These are phyloP conservation scores for Gorsachius magnificus DNA, from an alignment of 2,797 vertebrate species.

Conservation along the genomic window DNA sequence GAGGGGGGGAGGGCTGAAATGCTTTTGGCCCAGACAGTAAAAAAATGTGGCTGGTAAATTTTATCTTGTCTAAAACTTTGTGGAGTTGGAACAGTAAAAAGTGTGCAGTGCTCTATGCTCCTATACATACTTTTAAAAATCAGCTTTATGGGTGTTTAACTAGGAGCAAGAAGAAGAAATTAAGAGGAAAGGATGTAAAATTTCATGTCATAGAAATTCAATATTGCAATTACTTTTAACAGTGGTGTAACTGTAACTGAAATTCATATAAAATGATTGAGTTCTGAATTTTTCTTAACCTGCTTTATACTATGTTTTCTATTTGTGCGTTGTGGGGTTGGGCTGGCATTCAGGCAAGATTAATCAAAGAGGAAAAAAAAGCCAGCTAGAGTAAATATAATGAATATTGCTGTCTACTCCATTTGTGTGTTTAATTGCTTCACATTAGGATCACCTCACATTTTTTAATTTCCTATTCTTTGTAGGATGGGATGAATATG, in stretches of 20 bases:
- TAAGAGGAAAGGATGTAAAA: background rate
- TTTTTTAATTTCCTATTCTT: constrained; percentile 60
- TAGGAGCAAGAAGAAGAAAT: background rate
- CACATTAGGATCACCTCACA: background rate
- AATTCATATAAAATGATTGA: background rate
- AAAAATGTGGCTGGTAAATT: background rate
- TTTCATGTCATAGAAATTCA: background rate
- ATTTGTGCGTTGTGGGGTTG: background rate
- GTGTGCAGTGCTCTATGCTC: background rate
- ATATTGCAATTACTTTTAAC: background rate
- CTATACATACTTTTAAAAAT: background rate
- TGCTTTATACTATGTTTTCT: background rate
- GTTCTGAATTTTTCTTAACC: background rate
- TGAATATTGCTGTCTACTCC: background rate
- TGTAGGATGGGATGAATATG: constrained; percentile 91
- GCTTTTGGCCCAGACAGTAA: background rate
- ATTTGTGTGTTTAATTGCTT: background rate
- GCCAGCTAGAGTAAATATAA: background rate
- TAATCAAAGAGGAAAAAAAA: background rate
- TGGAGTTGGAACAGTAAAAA: background rate
- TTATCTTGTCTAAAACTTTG: background rate
- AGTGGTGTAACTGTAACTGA: background rate
- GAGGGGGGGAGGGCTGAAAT: background rate
- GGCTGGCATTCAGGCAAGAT: background rate
- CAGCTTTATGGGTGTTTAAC: background rate